Conservation (phyloP, 2,888 invertebrate species). For the Calameuta filiformis region DNA sequence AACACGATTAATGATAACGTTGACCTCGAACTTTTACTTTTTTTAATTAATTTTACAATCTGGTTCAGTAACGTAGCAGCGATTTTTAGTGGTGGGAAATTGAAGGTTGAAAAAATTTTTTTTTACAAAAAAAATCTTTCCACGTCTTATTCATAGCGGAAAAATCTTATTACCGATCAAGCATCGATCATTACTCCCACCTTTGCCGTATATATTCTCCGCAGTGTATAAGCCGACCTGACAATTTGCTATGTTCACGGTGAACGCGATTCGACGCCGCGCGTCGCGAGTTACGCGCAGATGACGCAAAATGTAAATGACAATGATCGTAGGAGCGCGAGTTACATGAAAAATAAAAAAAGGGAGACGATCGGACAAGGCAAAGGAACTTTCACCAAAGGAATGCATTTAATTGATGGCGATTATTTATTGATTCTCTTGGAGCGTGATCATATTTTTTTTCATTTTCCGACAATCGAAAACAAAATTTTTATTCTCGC, state of each 20-base stretch:
- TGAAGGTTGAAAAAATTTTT: no score
- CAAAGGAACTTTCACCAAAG: neutral
- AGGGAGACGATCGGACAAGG: neutral
- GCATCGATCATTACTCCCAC: no score
- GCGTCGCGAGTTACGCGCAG: neutral
- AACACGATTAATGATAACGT: neutral
- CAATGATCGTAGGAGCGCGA: neutral
- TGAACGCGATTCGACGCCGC: neutral
- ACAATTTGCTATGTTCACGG: neutral
- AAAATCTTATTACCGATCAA: no score
- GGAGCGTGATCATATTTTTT: neutral
- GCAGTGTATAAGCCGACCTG: neutral
- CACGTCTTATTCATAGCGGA: no score
- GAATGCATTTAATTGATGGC: neutral
- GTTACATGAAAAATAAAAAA: neutral
- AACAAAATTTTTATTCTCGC: neutral
- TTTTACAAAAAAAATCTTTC: no score
- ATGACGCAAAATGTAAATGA: neutral
- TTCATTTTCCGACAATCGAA: neutral
- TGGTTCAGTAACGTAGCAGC: neutral
- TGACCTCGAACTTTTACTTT: neutral
- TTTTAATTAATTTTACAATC: neutral
- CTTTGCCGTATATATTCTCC: neutral
- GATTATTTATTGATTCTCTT: neutral
- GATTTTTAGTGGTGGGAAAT: neutral